Conservation (phyloP, 2,113 vertebrate genomes). For the Parotia lawesii region DNA sequence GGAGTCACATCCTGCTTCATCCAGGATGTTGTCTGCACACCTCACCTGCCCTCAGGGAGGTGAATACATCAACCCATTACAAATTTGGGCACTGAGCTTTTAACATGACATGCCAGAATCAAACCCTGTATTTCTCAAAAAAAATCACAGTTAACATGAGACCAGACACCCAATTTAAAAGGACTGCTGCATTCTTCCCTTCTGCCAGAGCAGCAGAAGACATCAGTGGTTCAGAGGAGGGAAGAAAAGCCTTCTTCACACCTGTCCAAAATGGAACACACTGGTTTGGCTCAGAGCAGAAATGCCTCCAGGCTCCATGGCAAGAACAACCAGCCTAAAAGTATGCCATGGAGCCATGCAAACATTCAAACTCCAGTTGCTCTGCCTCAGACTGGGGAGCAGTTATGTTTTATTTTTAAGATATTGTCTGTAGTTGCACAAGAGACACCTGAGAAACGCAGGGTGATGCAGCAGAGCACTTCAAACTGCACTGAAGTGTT, state of each 20-base stretch:
- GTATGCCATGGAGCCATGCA: background rate
- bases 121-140: background rate
- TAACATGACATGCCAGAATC: background rate
- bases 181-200: background rate
- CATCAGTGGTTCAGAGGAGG: background rate
- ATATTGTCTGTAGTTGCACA: background rate
- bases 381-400: background rate
- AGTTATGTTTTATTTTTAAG: background rate
- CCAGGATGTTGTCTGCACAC: background rate
- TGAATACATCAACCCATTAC: background rate
- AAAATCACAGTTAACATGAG: background rate
- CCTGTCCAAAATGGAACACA: background rate
- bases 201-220: background rate
- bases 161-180: background rate
- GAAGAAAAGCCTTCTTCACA: background rate
- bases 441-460: background rate
- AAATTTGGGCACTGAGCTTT: background rate
- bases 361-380: background rate
- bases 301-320: background rate
- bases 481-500: background rate
- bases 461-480: background rate
- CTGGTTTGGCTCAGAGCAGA: background rate
- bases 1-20: background rate
- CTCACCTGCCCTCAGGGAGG: background rate
- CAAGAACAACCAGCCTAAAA: background rate